Evolutionary conservation across 2,888 invertebrate genomes (phyloP).

Genomic region (Chymomyza amoena): DNA sequence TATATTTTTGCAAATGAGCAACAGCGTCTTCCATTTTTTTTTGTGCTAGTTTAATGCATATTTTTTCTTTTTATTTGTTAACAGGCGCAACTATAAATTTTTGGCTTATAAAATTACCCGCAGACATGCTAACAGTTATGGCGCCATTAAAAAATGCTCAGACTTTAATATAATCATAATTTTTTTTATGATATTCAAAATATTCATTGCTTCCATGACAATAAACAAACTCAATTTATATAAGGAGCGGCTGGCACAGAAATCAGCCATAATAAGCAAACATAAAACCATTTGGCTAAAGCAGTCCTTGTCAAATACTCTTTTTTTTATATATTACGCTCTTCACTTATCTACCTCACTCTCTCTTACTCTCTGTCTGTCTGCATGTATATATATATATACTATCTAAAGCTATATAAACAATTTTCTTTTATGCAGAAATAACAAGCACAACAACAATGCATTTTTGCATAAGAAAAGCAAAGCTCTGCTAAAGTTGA

Average conservation of each 20-base stretch:
- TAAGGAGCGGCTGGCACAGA: background rate
- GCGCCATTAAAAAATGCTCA: constrained; percentile 45
- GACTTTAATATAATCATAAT: constrained; percentile 26
- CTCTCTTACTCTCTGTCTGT: background rate
- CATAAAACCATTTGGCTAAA: constrained; percentile 38
- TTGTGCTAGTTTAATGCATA: too few species aligned
- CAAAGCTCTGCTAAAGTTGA: constrained; percentile 53
- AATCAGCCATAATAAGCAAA: constrained; percentile 56
- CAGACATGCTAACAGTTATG: constrained; percentile 18
- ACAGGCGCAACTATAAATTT: constrained; percentile 34
- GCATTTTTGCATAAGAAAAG: constrained; percentile 63
- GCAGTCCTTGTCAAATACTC: constrained; percentile 32
- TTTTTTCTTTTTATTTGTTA: too few species aligned
- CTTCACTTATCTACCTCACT: too few species aligned
- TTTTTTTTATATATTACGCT: background rate
- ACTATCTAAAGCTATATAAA: constrained; percentile 55
- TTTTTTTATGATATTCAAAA: background rate
- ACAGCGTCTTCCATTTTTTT: too few species aligned
- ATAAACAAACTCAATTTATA: constrained; percentile 37
- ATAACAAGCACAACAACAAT: constrained; percentile 35
- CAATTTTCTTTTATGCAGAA: constrained; percentile 58
- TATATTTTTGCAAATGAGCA: too few species aligned
- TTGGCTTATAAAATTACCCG: constrained; percentile 62
- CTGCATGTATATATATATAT: constrained; percentile 9
- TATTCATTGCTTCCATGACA: constrained; percentile 25